Evolutionary conservation across 64 coral and sea anemone species (phyloP), one percentile per base, ranked within the genome.

Genomic region (Pocillopora verrucosa): DNA sequence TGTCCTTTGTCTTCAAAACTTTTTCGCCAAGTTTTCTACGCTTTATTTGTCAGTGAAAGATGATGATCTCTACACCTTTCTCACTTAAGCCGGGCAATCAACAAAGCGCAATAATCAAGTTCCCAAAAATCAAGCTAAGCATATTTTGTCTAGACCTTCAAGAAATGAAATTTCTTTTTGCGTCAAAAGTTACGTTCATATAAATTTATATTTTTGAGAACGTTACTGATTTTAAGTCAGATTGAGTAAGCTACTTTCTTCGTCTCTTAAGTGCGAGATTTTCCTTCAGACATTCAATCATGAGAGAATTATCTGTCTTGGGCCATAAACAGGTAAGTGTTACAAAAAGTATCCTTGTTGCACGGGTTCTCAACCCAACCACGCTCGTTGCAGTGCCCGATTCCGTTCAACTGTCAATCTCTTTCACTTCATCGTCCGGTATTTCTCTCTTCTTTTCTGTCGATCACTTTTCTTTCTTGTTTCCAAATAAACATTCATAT

Each of bases 401-500:
- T 63, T 62, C 30, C 10, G 9, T 20, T 36, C 25, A n/a, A 34
- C 59, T 2, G 4, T 2, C 67, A 1, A 20, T 70, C 67, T 70
- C 67, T 70, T 24, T 70, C 25, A 25, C 67, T n/a, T 25, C 74
- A 38, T 14, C 5, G 14, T 11, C 74, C 7, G 34, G 36, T 36
- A 14, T 76, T 36, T 36, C 15, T 10, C 73, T 25, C 30, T 35
- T 35, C 3, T 34, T 79, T 11, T 30, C 58, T 61, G 60, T 26
- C 38, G 64, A 7, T 72, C 26, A 45, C n/a, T 34, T 6, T 14
- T 62, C 5, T 12, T 22, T n/a, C 24, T 19, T 38, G n/a, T 59
- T 36, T 79, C 36, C 10, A 19, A 9, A 24, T 79, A 5, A 45
- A 79, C 37, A 14, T 61, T 97, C 69, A 97, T 15, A 97, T 25